Base-by-base conservation (phyloP, 2,888 invertebrate genomes). In the Calliphora vomitoria region DNA sequence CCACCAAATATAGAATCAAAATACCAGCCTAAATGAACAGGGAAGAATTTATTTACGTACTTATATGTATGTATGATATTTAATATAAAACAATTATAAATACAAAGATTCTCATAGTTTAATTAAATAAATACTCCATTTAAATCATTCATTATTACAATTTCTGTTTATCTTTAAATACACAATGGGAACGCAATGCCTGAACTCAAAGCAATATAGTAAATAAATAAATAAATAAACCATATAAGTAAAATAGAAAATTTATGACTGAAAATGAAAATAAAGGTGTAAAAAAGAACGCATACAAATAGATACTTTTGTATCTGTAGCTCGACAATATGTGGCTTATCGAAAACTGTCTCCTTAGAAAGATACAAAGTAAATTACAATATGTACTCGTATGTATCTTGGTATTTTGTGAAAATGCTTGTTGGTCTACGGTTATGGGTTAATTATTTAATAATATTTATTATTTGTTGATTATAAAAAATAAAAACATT, bases 381-480 rank as follows among this genome's bases (percentile, higher is more conserved):
- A 53, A 11, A 72, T 41, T 53, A 11, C 18, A 50, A 18, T 58
- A 13, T 44, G 8, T n/a, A n/a, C n/a, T n/a, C n/a, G n/a, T 8
- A 55, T 50, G 8, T 31, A 3, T 3, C 8, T 10, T 18, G 4
- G 20, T n/a, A n/a, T n/a, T n/a, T n/a, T n/a, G n/a, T n/a, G n/a
- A n/a, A n/a, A n/a, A n/a, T n/a, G n/a, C 4, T 31, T 50, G n/a
- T 62, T 41, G n/a, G 64, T 55, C 31, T 55, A 74, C 55, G 62
- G 50, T 55, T 60, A 74, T 64, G 66, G 88, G 88, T 82, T 88
- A 87, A 88, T 84, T 85, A 86, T 85, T 86, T 86, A 79, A 87
- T 79, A 85, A 84, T 86, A 85, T 86, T 88, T 88, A 86, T 79
- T 86, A 79, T 86, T 88, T 86, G 86, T 66, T 82, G 71, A 86